A percentile compares a stretch with the other conserved stretches of the same genome.
phyloP scores from a whole-genome alignment of 1,140 invertebrate genomes.

The Eufriesea mexicana region DNA sequence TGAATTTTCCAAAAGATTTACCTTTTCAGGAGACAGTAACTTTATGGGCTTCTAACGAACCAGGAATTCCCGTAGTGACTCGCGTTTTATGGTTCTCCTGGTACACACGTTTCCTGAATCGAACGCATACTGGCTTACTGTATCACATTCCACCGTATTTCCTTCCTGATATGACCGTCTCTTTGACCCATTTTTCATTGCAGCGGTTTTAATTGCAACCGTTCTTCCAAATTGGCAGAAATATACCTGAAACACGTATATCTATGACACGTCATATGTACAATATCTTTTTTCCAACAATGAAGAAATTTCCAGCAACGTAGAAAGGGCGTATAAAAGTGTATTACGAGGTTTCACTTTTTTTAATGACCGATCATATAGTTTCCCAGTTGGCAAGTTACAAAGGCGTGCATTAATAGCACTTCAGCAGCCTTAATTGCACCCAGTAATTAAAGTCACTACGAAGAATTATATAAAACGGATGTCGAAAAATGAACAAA shows the following conservation, averaged over 20 bases:
- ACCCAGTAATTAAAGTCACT: not conserved
- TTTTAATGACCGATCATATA: not conserved
- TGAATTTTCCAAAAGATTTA: too few species aligned
- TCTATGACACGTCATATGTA: not conserved
- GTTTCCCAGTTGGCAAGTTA: too few species aligned
- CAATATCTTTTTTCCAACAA: not conserved
- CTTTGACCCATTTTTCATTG: not conserved
- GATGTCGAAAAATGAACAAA: not conserved
- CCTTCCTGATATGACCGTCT: not conserved
- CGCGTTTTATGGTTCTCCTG: too few species aligned
- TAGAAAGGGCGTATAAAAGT: not conserved
- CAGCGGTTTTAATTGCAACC: not conserved
- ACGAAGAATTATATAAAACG: not conserved
- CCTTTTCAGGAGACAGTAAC: too few species aligned
- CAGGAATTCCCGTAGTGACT: too few species aligned
- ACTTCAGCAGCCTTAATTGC: not conserved
- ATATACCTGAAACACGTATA: not conserved
- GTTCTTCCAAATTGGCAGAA: not conserved
- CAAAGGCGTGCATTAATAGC: not conserved
- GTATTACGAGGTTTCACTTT: not conserved
- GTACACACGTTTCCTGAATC: not conserved
- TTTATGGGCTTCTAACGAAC: too few species aligned
- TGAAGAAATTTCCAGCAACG: not conserved
- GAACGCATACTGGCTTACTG: not conserved
- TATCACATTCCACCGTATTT: not conserved